Evolutionary conservation across 1,140 invertebrate genomes (phyloP).

Genomic region (Drusus annulatus): DNA sequence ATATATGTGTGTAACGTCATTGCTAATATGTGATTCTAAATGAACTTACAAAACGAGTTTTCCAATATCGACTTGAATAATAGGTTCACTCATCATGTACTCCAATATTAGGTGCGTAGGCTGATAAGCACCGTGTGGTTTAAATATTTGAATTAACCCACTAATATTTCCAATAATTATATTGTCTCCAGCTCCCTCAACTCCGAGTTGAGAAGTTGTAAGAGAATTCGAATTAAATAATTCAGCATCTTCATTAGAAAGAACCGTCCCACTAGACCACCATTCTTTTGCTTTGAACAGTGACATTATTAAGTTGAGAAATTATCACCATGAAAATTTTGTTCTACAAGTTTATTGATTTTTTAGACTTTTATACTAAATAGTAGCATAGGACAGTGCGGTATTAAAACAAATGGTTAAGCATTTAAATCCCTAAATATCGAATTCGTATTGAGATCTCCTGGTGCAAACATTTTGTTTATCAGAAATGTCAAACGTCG

Average conservation of each 20-base stretch:
- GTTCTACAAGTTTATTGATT: not conserved
- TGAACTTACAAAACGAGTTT: slow-evolving; percentile 81
- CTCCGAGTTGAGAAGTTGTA: slow-evolving; percentile 77
- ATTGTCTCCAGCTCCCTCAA: slow-evolving; percentile 73
- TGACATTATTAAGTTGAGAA: slow-evolving; percentile 72
- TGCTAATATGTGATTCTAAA: no score
- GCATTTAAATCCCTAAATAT: no score
- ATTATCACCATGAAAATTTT: not conserved
- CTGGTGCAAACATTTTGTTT: not conserved
- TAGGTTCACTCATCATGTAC: slow-evolving; percentile 75
- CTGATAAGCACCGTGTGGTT: slow-evolving; percentile 73
- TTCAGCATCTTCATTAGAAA: slow-evolving; percentile 76
- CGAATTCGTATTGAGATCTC: no score
- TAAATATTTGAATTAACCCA: slow-evolving; percentile 80
- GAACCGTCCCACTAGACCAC: slow-evolving; percentile 79
- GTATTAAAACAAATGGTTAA: no score
- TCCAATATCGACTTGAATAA: slow-evolving; percentile 81
- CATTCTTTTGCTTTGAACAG: slow-evolving; percentile 85
- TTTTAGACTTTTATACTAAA: no score
- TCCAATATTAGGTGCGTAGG: slow-evolving; percentile 82
- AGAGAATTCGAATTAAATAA: slow-evolving; percentile 68
- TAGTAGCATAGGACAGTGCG: no score
- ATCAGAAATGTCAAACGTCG: not conserved
- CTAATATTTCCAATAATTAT: slow-evolving; percentile 80
- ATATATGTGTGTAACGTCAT: no score